These are phyloP conservation scores for Leptinotarsa peninsularis DNA, from an alignment of 2,888 invertebrate species.

Conservation along the genomic window DNA sequence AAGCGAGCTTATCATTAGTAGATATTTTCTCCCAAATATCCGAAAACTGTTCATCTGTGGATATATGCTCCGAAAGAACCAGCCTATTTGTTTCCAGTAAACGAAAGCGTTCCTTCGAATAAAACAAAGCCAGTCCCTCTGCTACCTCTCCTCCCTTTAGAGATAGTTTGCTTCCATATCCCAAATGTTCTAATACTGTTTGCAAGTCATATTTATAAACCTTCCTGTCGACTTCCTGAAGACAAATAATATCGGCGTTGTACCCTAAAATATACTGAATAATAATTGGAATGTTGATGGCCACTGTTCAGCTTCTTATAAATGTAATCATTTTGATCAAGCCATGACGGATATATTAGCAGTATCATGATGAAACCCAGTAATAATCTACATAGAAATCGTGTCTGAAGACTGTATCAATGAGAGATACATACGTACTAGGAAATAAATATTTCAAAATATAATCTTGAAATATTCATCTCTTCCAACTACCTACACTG, in stretches of 20 bases:
- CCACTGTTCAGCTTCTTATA: too few species aligned
- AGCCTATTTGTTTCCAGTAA: slow-evolving; percentile 68
- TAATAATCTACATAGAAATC: too few species aligned
- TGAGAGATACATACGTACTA: too few species aligned
- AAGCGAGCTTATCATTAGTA: slow-evolving; percentile 70
- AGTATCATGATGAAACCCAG: too few species aligned
- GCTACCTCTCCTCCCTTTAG: slow-evolving; percentile 79
- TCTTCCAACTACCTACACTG: too few species aligned
- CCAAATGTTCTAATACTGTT: slow-evolving; percentile 70
- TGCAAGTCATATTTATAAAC: slow-evolving; percentile 77
- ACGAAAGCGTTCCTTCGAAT: slow-evolving; percentile 76
- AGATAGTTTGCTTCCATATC: slow-evolving; percentile 74
- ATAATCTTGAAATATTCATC: too few species aligned
- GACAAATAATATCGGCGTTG: slow-evolving; percentile 88
- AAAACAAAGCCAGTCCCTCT: slow-evolving; percentile 89
- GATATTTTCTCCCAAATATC: slow-evolving; percentile 73
- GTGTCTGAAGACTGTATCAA: too few species aligned
- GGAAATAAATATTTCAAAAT: too few species aligned
- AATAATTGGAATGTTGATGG: too few species aligned
- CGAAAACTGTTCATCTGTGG: slow-evolving; percentile 68
- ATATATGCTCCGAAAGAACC: slow-evolving; percentile 72
- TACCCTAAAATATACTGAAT: slow-evolving; percentile 74
- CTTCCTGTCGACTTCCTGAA: slow-evolving; percentile 93
- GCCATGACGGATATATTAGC: too few species aligned
- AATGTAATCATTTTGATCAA: too few species aligned